Percentiles rank a stretch among this genome's conserved stretches.
Conservation (phyloP, 2,113 vertebrate genomes). For the Quiscalus mexicanus region DNA sequence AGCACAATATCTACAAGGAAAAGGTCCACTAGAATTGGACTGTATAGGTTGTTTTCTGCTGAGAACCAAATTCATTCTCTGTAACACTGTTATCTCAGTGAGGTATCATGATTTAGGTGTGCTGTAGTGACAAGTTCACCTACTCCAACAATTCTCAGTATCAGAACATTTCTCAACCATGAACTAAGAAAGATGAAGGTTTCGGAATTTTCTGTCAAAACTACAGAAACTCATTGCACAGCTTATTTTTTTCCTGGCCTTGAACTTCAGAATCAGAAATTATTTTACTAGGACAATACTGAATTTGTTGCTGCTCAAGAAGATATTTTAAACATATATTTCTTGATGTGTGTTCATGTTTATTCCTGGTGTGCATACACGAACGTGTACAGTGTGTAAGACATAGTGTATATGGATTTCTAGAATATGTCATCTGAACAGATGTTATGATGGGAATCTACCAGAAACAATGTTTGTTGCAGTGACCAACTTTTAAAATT, state of each 20-base stretch:
- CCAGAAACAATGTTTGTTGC: background rate
- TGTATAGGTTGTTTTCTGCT: background rate
- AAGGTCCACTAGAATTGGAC: background rate
- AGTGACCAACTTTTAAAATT: background rate
- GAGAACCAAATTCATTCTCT: background rate
- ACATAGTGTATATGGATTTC: background rate
- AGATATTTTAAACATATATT: background rate
- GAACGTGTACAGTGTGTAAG: background rate
- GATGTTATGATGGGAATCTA: background rate
- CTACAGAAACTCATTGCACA: background rate
- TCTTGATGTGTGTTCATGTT: fast-evolving
- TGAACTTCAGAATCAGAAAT: background rate
- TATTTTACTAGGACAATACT: background rate
- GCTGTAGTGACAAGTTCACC: background rate
- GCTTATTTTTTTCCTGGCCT: background rate
- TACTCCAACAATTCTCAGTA: fast-evolving
- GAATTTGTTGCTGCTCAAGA: background rate
- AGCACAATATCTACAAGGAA: fast-evolving
- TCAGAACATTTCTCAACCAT: background rate
- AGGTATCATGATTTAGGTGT: background rate
- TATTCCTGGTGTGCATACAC: fast-evolving
- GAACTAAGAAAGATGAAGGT: background rate
- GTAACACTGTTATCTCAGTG: background rate
- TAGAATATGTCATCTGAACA: background rate
- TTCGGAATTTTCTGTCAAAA: background rate